Conservation (phyloP, 1,140 invertebrate genomes). For the Drosophila subpulchrella region DNA sequence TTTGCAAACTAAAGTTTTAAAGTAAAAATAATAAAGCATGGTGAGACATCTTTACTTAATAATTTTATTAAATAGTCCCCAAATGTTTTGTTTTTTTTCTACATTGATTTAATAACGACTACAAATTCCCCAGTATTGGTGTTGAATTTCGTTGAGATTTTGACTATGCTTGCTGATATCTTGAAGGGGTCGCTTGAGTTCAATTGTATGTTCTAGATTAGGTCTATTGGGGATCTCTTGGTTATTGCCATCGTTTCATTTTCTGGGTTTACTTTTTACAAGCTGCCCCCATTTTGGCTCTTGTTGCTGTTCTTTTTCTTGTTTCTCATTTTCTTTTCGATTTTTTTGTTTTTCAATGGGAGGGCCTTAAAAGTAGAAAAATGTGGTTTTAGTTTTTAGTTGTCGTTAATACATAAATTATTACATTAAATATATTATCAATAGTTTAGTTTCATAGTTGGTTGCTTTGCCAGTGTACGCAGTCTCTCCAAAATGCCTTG, state of each 20-base stretch:
- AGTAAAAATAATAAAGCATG: neutral
- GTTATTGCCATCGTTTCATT: slow-evolving; percentile 40
- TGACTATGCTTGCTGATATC: slow-evolving; percentile 40
- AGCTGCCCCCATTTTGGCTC: slow-evolving; percentile 43
- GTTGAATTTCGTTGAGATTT: slow-evolving; percentile 37
- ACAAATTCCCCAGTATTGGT: slow-evolving; percentile 50
- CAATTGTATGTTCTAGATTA: slow-evolving; percentile 38
- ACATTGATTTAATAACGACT: slow-evolving; percentile 59
- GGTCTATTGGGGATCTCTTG: slow-evolving; percentile 47
- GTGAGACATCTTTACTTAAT: slow-evolving; percentile 42
- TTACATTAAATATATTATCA: slow-evolving; percentile 79
- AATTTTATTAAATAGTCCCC: slow-evolving; percentile 65
- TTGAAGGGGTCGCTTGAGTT: slow-evolving; percentile 30
- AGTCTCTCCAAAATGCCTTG: slow-evolving; percentile 73
- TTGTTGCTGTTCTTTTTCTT: slow-evolving; percentile 30
- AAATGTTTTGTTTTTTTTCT: slow-evolving; percentile 42
- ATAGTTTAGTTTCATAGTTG: slow-evolving; percentile 78
- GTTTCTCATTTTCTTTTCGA: neutral
- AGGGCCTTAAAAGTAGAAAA: slow-evolving; percentile 63
- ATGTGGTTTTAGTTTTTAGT: slow-evolving; percentile 64
- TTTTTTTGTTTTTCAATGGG: slow-evolving; percentile 23
- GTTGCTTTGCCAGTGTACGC: slow-evolving; percentile 73
- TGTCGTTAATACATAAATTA: slow-evolving; percentile 80
- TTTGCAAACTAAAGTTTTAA: neutral
- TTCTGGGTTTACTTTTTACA: slow-evolving; percentile 35